Evolutionary conservation across 2,888 invertebrate species (phyloP).

Genomic region (Villa cingulata): DNA sequence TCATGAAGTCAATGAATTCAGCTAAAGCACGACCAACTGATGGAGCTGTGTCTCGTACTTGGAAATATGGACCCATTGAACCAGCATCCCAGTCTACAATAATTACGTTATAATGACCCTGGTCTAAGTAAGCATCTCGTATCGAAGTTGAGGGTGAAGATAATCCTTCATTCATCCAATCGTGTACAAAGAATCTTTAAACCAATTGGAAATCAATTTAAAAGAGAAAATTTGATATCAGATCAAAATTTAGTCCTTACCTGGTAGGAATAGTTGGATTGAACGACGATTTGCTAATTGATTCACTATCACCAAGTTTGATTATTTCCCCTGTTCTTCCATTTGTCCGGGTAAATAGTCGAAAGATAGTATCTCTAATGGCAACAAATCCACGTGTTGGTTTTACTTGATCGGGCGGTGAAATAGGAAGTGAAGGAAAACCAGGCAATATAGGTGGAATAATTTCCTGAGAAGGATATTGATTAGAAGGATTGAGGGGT

Average conservation of each 20-base stretch:
- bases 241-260: no score
- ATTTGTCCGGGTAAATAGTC: slow-evolving; percentile 26
- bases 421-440: no score
- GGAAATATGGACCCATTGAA: slow-evolving; percentile 27
- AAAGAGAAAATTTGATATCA: no score
- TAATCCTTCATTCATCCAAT: slow-evolving; percentile 43
- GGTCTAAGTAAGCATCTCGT: slow-evolving; percentile 39
- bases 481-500: neutral
- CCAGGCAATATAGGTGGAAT: neutral
- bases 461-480: neutral
- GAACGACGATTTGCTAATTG: slow-evolving; percentile 16
- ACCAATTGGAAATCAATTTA: no score
- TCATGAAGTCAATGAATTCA: slow-evolving; percentile 48
- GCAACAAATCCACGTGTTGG: neutral
- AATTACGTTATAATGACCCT: slow-evolving; percentile 45
- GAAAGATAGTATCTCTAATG: neutral
- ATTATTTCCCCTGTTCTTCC: slow-evolving; percentile 12
- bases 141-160: slow-evolving; percentile 21
- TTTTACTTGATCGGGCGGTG: neutral
- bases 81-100: slow-evolving; percentile 41
- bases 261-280: slow-evolving; percentile 17
- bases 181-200: slow-evolving; percentile 37
- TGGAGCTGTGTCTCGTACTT: slow-evolving; percentile 30
- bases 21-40: slow-evolving; percentile 44
- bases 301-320: slow-evolving; percentile 10